Evolutionary conservation across 2,888 invertebrate genomes (phyloP).

Genomic region (Cerastis leucographa): DNA sequence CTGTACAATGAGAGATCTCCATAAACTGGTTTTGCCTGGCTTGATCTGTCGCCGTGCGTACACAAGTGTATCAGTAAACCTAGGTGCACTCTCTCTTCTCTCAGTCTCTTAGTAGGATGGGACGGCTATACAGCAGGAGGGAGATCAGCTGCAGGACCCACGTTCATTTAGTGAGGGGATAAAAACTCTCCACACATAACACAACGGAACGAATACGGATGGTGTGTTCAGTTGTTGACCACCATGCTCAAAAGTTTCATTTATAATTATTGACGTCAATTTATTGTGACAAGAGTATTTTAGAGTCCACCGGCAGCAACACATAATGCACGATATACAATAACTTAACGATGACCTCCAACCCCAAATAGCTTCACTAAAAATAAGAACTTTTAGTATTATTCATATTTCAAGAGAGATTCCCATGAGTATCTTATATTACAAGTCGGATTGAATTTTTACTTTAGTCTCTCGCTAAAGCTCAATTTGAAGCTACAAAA

Average conservation of each 20-base stretch:
- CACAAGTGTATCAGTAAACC: neutral
- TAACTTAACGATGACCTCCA: neutral
- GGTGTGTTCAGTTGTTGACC: neutral
- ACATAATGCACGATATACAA: neutral
- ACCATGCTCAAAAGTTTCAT: neutral
- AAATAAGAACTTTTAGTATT: neutral
- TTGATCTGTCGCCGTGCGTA: too few species aligned
- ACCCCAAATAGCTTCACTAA: neutral
- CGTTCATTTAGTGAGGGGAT: neutral
- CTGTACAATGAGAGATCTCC: too few species aligned
- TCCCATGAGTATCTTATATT: neutral
- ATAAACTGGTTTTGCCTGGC: too few species aligned
- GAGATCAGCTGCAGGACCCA: neutral
- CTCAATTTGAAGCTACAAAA: neutral
- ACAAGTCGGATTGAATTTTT: neutral
- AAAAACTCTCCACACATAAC: too few species aligned
- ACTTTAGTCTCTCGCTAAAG: neutral
- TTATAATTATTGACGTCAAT: neutral
- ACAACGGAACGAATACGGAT: too few species aligned
- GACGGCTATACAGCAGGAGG: neutral
- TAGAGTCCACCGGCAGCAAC: neutral
- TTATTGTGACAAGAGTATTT: neutral
- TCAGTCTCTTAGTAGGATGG: neutral
- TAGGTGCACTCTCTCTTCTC: neutral
- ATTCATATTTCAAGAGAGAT: neutral